Base-by-base conservation (phyloP, 2,113 vertebrate species). In the Maccullochella peelii region DNA sequence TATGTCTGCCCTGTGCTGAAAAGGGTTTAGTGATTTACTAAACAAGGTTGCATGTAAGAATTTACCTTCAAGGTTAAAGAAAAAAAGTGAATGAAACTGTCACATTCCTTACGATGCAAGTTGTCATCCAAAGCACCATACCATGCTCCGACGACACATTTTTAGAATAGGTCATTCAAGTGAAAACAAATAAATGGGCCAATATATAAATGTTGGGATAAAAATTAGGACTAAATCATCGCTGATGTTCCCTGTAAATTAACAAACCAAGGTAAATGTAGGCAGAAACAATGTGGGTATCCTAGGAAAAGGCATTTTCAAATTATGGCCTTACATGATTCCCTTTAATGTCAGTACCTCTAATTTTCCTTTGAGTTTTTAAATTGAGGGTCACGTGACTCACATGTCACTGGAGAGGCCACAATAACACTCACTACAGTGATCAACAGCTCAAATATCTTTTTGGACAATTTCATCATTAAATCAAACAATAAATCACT, bases 1-100 rank as follows among this genome's bases (percentile, higher is more conserved):
- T 0, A 1, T 69, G 15, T 79, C 57, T n/a, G 75, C 23, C 42
- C 57, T 30, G 57, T 59, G 47, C 63, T 77, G 66, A 66, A 57
- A 20, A 73, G n/a, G 4, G 5, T 58, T 57, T 27, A 15, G 6
- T 42, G 55, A 76, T 69, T 54, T 42, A 40, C 40, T 55, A 14
- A 61, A 44, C 6, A n/a, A 21, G 30, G 23, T 3, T 52, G 16
- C 36, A 54, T 8, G 16, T 27, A 18, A 9, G 0, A 33, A 23
- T 65, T 14, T 30, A 30, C 49, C 47, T 65, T 55, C 4, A 77
- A 21, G 16, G 33, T 52, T 9, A 52, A 38, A 25, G 16, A 44
- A 18, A 42, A 38, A 38, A 61, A 18, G 8, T 14, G 0, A 54
- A 42, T 2, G 0, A 52, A 20, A 12, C n/a, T 54, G 5, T 1